Base-by-base conservation (phyloP, 2,888 invertebrate species). In the Petrolisthes manimaculis region DNA sequence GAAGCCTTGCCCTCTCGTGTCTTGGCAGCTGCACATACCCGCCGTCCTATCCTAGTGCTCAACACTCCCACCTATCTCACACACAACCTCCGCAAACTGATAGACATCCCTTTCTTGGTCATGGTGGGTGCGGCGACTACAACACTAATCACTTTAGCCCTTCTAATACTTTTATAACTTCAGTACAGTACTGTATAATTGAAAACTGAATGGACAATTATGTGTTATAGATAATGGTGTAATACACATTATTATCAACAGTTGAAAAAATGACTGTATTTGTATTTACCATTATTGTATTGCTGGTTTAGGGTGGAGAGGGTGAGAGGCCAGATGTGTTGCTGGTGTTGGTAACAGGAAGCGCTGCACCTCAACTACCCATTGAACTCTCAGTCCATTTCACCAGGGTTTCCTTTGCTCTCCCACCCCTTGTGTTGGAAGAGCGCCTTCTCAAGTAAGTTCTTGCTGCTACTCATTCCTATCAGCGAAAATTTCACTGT, bases 371-470 rank as follows among this genome's bases (percentile, higher is more conserved):
- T 53, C 37, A n/a, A 18, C 83, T 90, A 9, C 85, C 82, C 5
- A 82, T 80, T 4, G 83, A 85, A 4, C 61, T 90, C 51, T 82
- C n/a, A n/a, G 87, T 86, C 61, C 75, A 89, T 55, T 69, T 90
- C n/a, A 90, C 90, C 12, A 80, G 83, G 55, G 79, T 90, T 53
- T 90, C 87, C 55, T 90, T 89, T 81, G 90, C 89, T 54, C 78
- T 90, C 78, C 83, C 86, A 71, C 90, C 90, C 14, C 79, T 84
- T 14, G 89, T 90, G 21, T 85, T 90, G 18, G 90, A 90, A 79
- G 90, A 89, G 55, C 80, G 89, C 5, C 88, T 90, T 12, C 89
- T 90, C 4, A 87, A 89, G 90, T 90, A 77, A 79, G 90, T 67
- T 14, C 3, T 37, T n/a, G 24, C 1, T n/a, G 2, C 56, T 18